Conservation (phyloP, 2,113 vertebrate species). For the Notiomystis cincta region DNA sequence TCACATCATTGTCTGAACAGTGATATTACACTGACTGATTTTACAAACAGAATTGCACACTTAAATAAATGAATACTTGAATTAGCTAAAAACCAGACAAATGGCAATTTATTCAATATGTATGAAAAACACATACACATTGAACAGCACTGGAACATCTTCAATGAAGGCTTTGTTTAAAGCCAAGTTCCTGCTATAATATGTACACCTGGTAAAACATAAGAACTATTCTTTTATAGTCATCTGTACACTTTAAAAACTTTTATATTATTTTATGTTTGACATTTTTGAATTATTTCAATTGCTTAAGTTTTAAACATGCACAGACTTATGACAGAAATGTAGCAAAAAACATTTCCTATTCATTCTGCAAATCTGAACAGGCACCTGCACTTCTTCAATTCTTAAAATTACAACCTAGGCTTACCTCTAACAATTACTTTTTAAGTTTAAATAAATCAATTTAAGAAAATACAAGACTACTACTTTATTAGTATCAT, state of each 20-base stretch:
- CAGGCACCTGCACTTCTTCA: not conserved
- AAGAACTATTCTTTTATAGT: not conserved
- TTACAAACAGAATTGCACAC: not conserved
- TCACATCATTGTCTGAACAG: not conserved
- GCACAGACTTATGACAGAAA: not conserved
- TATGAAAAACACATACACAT: not conserved
- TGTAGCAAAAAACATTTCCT: not conserved
- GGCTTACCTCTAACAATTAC: not conserved
- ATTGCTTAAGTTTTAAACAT: not conserved
- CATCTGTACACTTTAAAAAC: not conserved
- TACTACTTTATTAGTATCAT: not conserved
- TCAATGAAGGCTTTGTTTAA: not conserved
- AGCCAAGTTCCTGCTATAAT: not conserved
- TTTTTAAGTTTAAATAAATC: not conserved
- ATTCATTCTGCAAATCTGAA: not conserved
- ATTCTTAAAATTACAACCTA: not conserved
- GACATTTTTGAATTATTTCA: not conserved
- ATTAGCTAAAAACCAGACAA: not conserved
- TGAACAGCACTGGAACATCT: not conserved
- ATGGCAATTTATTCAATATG: not conserved
- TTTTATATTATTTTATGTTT: not conserved
- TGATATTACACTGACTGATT: not conserved
- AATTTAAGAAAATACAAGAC: not conserved
- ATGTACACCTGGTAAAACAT: not conserved
- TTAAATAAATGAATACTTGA: not conserved